Base-by-base conservation (phyloP, 2,888 invertebrate species). In the Dryomyza anilis region DNA sequence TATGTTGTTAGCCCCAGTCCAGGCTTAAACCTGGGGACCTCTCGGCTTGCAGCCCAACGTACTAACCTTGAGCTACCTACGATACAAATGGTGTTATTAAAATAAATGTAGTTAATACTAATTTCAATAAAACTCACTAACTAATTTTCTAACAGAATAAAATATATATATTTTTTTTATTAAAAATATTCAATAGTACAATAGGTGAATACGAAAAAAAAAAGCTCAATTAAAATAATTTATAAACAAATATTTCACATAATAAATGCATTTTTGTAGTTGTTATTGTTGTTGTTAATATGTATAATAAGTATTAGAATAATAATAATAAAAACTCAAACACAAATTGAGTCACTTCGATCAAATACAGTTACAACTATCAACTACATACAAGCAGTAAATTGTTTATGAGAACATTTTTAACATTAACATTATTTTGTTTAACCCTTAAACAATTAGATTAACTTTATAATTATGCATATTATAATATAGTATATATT, bases 241-340 rank as follows among this genome's bases (percentile, higher is more conserved):
- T 65, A 65, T 53, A 60, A 39, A 45, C 27, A 64, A 57, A 33
- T 39, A 63, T 48, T 36, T 58, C 45, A 36, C 48, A 74, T 70
- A 14, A 33, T 30, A 78, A 76, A 77, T 76, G 77, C 77, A 73
- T 72, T 52, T 65, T 57, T n/a, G n/a, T n/a, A n/a, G n/a, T n/a
- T n/a, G n/a, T n/a, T n/a, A n/a, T n/a, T n/a, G n/a, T n/a, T n/a
- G n/a, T n/a, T n/a, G n/a, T n/a, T n/a, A n/a, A n/a, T n/a, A n/a
- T n/a, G n/a, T n/a, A n/a, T n/a, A n/a, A n/a, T n/a, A n/a, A n/a
- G n/a, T n/a, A n/a, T n/a, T n/a, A n/a, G n/a, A n/a, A n/a, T n/a
- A n/a, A n/a, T n/a, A n/a, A n/a, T n/a, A 48, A 52, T 39, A 57
- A 50, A 61, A 74, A 74, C 72, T 74, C 70, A 73, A 77, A 75